Base-by-base conservation (phyloP, 2,113 vertebrate species). In the Meriones unguiculatus region DNA sequence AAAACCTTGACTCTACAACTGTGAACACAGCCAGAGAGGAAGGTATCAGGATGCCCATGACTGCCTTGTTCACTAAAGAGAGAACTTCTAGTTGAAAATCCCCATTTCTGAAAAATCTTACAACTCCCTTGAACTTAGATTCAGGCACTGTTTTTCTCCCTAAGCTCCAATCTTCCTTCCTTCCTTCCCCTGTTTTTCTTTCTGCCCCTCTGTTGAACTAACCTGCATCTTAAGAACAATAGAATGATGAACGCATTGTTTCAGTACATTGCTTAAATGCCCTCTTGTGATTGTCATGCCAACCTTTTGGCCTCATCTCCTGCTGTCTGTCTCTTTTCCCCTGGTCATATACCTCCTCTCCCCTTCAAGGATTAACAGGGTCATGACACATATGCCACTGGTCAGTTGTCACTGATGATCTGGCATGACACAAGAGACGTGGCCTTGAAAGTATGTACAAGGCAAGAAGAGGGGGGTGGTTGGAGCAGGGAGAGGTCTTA, bases 381-480 rank as follows among this genome's bases (percentile, higher is more conserved):
- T 93, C 75, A 87, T 25, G 87, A 32, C 54, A 76, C n/a, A 70
- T 59, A 59, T 62, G 69, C 65, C 8, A 0, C 92, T 30, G 22
- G 46, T 7, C 20, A 1, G 7, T 38, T 89, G 15, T 89, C 64
- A 76, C 54, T 82, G 59, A 73, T 65, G 77, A 89, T 70, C 69
- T 72, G 11, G 10, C 73, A 14, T 67, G 80, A 93, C 77, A n/a
- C 9, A 0, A 9, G 14, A 54, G 32, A 95, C 62, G 28, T 70
- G 72, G 64, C 28, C 95, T 87, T 30, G 81, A 62, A 93, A 86
- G 70, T 92, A 77, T 41, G 86, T 93, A 94, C 95, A 1, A 75
- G 76, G 96, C 57, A 93, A 91, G 32, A 64, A 25, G 9, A 50
- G 32, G 13, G 13, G 17, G 13, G 35, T 7, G n/a, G 30, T 0